phyloP scores from a whole-genome alignment of 2,113 vertebrate species.

The Corythornis madagascariensis region DNA sequence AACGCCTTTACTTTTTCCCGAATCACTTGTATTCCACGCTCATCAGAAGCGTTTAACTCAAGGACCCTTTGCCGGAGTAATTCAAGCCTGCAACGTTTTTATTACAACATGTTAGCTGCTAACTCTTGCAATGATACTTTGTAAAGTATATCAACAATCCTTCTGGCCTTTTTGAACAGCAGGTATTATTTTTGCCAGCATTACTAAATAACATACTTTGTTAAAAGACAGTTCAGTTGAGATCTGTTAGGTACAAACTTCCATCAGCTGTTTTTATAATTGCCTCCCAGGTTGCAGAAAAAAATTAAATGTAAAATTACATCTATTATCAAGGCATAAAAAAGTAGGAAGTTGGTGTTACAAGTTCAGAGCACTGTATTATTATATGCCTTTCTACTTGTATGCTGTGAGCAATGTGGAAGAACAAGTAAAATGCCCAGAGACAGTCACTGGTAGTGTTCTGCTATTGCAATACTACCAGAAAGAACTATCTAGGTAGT shows the following conservation, averaged over 20 bases:
- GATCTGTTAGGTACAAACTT: background rate
- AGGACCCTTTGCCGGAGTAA: conserved; percentile 91
- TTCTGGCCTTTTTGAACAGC: background rate
- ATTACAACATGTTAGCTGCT: background rate
- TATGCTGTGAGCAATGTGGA: background rate
- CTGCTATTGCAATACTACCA: background rate
- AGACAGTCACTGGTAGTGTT: background rate
- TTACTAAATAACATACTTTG: background rate
- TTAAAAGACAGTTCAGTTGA: background rate
- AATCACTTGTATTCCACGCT: conserved; percentile 96
- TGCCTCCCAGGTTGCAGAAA: background rate
- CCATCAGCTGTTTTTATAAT: background rate
- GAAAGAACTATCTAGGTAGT: background rate
- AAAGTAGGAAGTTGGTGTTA: background rate
- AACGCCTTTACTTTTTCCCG: conserved; percentile 96
- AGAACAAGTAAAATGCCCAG: background rate
- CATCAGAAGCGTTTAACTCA: conserved; percentile 96
- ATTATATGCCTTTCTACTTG: background rate
- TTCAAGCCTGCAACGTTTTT: conserved; percentile 80
- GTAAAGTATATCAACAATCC: background rate
- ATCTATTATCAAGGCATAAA: background rate
- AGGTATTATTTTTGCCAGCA: background rate
- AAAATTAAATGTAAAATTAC: background rate
- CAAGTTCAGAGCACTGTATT: background rate
- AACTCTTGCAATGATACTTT: background rate